Percentiles rank a stretch among this genome's conserved stretches.
These are phyloP conservation scores for Latrodectus hesperus DNA, from an alignment of 2,888 invertebrate species.

Conservation along the genomic window DNA sequence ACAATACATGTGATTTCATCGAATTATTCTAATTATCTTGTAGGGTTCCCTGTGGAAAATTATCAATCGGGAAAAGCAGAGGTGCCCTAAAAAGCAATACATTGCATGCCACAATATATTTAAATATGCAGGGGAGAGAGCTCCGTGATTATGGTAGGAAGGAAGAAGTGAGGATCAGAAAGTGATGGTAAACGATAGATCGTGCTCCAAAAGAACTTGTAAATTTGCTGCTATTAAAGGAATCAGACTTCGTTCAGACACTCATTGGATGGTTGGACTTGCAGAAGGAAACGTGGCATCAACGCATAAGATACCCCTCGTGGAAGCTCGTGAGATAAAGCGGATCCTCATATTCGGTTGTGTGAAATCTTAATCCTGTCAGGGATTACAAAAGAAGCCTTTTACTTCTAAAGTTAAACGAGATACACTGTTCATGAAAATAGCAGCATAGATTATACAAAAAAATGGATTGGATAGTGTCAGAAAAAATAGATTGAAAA, in stretches of 20 bases:
- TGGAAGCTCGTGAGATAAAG: too few relatives aligned
- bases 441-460: too few relatives aligned
- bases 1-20: constrained; percentile 56
- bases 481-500: too few relatives aligned
- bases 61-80: constrained; percentile 59
- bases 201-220: constrained; percentile 20
- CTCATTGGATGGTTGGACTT: not conserved
- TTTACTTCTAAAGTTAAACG: too few relatives aligned
- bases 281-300: not conserved
- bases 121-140: constrained; percentile 66
- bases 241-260: constrained; percentile 16
- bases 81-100: constrained; percentile 58
- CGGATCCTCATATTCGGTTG: too few relatives aligned
- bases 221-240: not conserved
- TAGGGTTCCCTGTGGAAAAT: constrained; percentile 28
- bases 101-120: constrained; percentile 56
- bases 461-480: too few relatives aligned
- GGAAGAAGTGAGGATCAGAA: constrained; percentile 42
- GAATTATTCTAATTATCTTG: constrained; percentile 65
- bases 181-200: constrained; percentile 39
- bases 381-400: too few relatives aligned
- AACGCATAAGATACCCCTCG: too few relatives aligned
- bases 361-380: too few relatives aligned
- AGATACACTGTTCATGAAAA: too few relatives aligned
- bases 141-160: constrained; percentile 47